Percentiles rank a stretch among this genome's conserved stretches.
Conservation (phyloP, 35 echinoderm and acorn worm genomes). For the Apostichopus japonicus region DNA sequence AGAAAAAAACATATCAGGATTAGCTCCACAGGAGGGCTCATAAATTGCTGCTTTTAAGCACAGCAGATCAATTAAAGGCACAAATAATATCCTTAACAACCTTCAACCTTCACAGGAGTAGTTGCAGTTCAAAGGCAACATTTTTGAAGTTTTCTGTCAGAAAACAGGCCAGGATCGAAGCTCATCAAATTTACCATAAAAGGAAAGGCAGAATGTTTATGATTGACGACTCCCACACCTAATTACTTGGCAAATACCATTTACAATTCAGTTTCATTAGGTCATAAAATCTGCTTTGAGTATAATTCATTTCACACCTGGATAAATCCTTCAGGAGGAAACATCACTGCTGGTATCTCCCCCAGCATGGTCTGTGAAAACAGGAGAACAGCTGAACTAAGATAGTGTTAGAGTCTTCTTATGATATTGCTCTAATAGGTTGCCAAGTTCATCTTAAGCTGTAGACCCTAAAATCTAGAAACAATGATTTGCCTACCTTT, state of each 20-base stretch:
- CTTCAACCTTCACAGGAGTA: neutral
- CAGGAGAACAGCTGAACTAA: neutral
- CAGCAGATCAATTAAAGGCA: conserved; percentile 49
- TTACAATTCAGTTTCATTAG: conserved; percentile 39
- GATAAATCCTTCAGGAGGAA: neutral
- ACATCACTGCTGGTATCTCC: neutral
- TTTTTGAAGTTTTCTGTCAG: neutral
- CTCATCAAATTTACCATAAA: conserved; percentile 35
- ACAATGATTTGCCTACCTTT: too few species aligned
- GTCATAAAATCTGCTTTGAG: conserved; percentile 21
- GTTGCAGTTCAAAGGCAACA: neutral
- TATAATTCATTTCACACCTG: conserved; percentile 34
- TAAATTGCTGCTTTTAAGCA: conserved; percentile 45
- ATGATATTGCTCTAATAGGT: too few species aligned
- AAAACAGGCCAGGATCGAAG: conserved; percentile 2
- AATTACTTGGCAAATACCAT: conserved; percentile 48
- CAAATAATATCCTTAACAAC: conserved; percentile 31
- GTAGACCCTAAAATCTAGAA: too few species aligned
- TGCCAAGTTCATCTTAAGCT: too few species aligned
- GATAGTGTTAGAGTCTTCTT: too few species aligned
- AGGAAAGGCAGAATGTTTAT: conserved; percentile 15
- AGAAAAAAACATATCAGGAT: conserved; percentile 10
- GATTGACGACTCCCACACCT: neutral
- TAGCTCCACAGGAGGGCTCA: conserved; percentile 45
- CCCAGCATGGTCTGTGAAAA: neutral